A percentile compares a stretch with the other conserved stretches of the same genome.
phyloP scores from a whole-genome alignment of 2,888 invertebrate species.

The Chrysomela aeneicollis region DNA sequence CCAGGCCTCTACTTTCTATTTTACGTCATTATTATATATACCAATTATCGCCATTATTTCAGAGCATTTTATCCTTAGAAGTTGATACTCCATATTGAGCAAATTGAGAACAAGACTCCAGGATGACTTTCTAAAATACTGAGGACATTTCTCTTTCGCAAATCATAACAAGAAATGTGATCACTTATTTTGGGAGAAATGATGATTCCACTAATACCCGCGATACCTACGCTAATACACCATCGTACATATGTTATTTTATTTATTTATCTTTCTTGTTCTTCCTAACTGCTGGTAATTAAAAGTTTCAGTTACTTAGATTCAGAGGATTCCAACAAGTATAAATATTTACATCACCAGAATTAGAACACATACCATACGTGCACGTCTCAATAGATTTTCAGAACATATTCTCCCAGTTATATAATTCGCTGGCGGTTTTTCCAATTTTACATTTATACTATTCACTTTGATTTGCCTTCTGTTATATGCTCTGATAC shows the following conservation, averaged over 20 bases:
- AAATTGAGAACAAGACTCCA: background rate
- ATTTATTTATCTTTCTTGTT: background rate
- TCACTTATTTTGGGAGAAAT: no score
- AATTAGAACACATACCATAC: conserved; percentile 19
- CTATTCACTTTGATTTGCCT: no score
- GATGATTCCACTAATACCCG: no score
- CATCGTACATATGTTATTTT: background rate
- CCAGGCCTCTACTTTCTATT: conserved; percentile 33
- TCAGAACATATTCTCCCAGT: no score
- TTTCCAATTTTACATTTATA: no score
- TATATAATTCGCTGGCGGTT: no score
- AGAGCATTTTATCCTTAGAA: conserved; percentile 4
- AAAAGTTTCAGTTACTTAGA: conserved; percentile 11
- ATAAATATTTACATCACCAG: conserved; percentile 24
- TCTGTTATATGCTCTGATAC: no score
- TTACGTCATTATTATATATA: conserved; percentile 24
- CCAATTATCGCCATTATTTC: conserved; percentile 14
- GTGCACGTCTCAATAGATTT: no score
- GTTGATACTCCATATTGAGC: background rate
- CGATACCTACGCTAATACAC: no score
- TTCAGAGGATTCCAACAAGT: conserved; percentile 19
- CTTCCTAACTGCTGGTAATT: conserved; percentile 13
- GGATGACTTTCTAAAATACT: background rate
- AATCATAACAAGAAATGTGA: no score
- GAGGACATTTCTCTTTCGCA: no score